Conservation (phyloP, 2,888 invertebrate genomes). For the Thereva unica region DNA sequence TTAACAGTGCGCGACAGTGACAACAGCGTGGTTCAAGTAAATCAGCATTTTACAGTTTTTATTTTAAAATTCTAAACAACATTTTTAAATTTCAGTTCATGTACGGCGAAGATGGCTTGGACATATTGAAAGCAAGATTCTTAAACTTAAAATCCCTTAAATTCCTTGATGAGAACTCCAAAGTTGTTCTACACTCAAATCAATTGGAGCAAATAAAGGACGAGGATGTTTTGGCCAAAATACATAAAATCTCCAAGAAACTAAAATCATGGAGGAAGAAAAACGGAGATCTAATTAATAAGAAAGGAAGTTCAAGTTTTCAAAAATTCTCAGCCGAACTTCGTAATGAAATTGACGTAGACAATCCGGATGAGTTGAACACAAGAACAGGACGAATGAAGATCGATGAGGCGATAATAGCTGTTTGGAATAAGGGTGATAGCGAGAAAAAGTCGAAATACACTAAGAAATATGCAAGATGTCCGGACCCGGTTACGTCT, state of each 20-base stretch:
- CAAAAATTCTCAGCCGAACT: slow-evolving; percentile 64
- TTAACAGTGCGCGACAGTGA: slow-evolving; percentile 95
- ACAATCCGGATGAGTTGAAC: slow-evolving; percentile 58
- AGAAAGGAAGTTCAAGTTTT: slow-evolving; percentile 62
- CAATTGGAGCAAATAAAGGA: slow-evolving; percentile 65
- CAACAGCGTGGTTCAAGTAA: slow-evolving; percentile 83
- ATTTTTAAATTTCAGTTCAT: slow-evolving; percentile 64
- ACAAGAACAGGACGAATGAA: slow-evolving; percentile 64
- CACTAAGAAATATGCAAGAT: slow-evolving; percentile 58
- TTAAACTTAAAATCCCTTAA: slow-evolving; percentile 74
- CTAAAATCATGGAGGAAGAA: slow-evolving; percentile 67
- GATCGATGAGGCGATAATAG: slow-evolving; percentile 64
- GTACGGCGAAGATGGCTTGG: slow-evolving; percentile 93
- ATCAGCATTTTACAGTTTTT: neutral
- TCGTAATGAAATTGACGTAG: slow-evolving; percentile 59
- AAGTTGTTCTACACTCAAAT: slow-evolving; percentile 66
- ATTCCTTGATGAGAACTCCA: slow-evolving; percentile 81
- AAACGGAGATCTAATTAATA: slow-evolving; percentile 59
- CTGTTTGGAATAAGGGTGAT: slow-evolving; percentile 69
- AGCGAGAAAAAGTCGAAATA: slow-evolving; percentile 64
- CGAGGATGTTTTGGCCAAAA: slow-evolving; percentile 59
- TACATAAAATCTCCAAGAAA: slow-evolving; percentile 64
- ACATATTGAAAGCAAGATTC: slow-evolving; percentile 85
- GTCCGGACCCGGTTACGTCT: slow-evolving; percentile 77
- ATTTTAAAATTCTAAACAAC: slow-evolving; percentile 12